Evolutionary conservation across 1,140 invertebrate genomes (phyloP).

Genomic region (Muscidifurax raptorellus): DNA sequence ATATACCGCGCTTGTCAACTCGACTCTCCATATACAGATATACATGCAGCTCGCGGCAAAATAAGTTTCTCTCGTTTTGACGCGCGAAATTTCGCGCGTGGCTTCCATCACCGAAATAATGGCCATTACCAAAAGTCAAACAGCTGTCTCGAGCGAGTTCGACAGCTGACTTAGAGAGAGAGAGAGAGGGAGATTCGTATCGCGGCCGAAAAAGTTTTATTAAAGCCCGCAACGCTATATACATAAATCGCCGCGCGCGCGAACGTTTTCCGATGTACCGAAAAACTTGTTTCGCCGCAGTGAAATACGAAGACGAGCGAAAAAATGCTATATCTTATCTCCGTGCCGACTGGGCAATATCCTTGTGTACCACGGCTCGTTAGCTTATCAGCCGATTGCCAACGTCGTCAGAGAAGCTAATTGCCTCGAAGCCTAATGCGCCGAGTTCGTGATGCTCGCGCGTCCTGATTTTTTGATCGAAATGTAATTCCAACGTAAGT

Average conservation of each 20-base stretch:
- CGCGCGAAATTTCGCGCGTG: neutral
- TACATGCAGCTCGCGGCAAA: too few species aligned
- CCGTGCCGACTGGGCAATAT: neutral
- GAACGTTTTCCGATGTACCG: neutral
- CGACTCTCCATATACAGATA: too few species aligned
- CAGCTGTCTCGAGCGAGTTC: neutral
- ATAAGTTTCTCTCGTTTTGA: neutral
- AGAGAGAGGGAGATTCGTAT: neutral
- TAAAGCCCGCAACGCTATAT: neutral
- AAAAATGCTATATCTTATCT: neutral
- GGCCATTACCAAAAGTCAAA: neutral
- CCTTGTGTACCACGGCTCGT: too few species aligned
- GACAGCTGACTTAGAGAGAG: neutral
- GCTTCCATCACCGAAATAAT: neutral
- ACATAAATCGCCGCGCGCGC: neutral
- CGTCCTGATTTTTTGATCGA: too few species aligned
- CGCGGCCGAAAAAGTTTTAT: neutral
- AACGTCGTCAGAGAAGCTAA: neutral
- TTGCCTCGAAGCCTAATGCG: too few species aligned
- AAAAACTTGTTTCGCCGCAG: too few species aligned
- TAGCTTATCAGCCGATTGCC: neutral
- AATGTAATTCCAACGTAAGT: too few species aligned
- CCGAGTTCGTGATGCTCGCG: too few species aligned
- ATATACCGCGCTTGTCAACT: neutral
- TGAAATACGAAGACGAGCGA: conserved; percentile 27